Evolutionary conservation across 2,113 vertebrate genomes (phyloP), one percentile per base, ranked within the genome.

Genomic region (Brachirus orientalis): DNA sequence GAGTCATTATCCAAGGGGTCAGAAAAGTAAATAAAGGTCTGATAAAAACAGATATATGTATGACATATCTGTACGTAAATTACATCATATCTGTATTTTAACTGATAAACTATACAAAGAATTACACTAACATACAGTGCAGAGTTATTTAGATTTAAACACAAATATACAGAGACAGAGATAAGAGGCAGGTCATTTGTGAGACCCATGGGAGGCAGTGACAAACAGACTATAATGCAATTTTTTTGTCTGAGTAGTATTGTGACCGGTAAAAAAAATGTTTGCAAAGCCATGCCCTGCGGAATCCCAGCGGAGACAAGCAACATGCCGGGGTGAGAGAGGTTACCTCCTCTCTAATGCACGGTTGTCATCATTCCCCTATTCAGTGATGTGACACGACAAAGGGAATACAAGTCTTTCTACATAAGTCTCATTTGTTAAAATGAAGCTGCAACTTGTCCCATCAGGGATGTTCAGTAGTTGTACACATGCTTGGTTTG

Each of bases 221-320:
- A 88, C 83, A 75, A 7, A 12, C 69, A 51, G 75, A 72, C 43
- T 1, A 43, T 1, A 35, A 53, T 14, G 64, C 69, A 66, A 76
- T 57, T 69, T 41, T n/a, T 63, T 50, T 64, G 72, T 75, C 70
- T 59, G 53, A 69, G 58, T 69, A 22, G 63, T 16, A 45, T 69
- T 74, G 79, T 66, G 85, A 85, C 88, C 63, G 77, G 80, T 79
- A 88, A 88, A 73, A 90, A 85, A 81, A 85, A 88, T 90, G 88
- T 91, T 87, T 90, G 75, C 80, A 89, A 87, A 89, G 83, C 58
- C 84, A 69, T 70, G 74, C 70, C 72, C 81, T 59, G 69, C n/a
- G 45, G 81, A 89, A 90, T 89, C 88, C 85, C 78, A 75, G 77
- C 43, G 59, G 86, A 85, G 68, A 10, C 44, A 45, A 83, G 86